These are phyloP conservation scores for Atrichornis clamosus DNA, from an alignment of 2,113 vertebrate species.

Conservation along the genomic window DNA sequence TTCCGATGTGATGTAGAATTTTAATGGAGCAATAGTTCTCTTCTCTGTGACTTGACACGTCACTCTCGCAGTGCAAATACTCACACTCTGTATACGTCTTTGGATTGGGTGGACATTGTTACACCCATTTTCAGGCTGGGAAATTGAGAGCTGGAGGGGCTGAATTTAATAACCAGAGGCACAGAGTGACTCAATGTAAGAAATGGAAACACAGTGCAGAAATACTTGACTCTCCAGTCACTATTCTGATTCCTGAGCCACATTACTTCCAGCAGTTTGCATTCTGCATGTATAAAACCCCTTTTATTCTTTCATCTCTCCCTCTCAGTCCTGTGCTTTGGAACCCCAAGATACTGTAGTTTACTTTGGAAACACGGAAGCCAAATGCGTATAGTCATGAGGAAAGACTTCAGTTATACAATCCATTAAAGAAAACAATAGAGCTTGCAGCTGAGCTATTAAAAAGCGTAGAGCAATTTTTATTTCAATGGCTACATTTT, in stretches of 20 bases:
- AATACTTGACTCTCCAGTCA: not conserved
- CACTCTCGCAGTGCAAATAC: not conserved
- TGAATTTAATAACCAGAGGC: not conserved
- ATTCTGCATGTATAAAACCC: constrained; percentile 9
- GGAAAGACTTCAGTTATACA: constrained; percentile 86
- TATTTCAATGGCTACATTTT: constrained; percentile 88
- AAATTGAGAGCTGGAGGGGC: not conserved
- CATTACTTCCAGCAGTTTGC: not conserved
- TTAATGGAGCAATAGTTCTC: not conserved
- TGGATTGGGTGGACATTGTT: not conserved
- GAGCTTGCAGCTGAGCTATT: constrained; percentile 88
- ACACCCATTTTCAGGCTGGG: not conserved
- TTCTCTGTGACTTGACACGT: not conserved
- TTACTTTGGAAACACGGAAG: constrained; percentile 79
- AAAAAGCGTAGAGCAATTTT: constrained; percentile 87
- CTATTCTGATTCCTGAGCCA: not conserved
- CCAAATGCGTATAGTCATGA: constrained; percentile 83
- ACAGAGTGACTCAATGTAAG: not conserved
- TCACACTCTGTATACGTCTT: not conserved
- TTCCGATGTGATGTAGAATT: not conserved
- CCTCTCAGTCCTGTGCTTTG: constrained; percentile 49
- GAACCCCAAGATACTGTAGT: constrained; percentile 72
- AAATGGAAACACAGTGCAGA: not conserved
- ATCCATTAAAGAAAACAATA: constrained; percentile 86
- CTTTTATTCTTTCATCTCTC: constrained; percentile 43